These are phyloP conservation scores for Muscidifurax raptorellus DNA, from an alignment of 1,140 invertebrate species.

Conservation along the genomic window DNA sequence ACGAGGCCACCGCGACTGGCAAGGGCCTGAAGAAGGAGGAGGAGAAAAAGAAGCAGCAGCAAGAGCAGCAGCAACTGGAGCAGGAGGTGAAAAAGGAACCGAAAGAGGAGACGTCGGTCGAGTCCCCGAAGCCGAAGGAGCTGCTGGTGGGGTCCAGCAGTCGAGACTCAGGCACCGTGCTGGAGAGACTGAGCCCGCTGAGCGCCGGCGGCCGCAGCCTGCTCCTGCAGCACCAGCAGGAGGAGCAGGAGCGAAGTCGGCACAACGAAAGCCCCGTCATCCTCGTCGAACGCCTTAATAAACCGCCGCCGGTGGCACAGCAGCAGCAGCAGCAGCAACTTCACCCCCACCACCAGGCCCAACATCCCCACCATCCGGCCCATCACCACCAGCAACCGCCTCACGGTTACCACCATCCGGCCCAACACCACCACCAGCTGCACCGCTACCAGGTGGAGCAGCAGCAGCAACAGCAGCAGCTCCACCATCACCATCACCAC, in stretches of 20 bases:
- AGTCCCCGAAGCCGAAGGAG: constrained; percentile 44
- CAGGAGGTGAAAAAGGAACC: not conserved
- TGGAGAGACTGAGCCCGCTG: constrained; percentile 74
- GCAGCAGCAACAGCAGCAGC: not conserved
- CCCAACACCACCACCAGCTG: constrained; percentile 50
- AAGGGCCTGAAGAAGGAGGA: constrained; percentile 6
- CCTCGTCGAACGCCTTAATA: constrained; percentile 72
- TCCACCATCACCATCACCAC: constrained; percentile 38
- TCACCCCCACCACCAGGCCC: constrained; percentile 42
- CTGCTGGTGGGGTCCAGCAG: constrained; percentile 61
- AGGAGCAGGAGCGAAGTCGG: constrained; percentile 71
- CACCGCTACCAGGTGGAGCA: constrained; percentile 17
- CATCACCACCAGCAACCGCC: constrained; percentile 53
- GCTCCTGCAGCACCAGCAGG: constrained; percentile 68
- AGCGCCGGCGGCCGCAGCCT: constrained; percentile 68
- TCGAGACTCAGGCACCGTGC: constrained; percentile 71
- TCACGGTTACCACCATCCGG: constrained; percentile 50
- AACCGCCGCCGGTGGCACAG: constrained; percentile 62
- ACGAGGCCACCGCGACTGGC: not conserved
- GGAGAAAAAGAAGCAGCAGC: not conserved
- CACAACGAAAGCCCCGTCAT: constrained; percentile 74
- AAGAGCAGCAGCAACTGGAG: not conserved
- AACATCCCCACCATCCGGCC: constrained; percentile 56
- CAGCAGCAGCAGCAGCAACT: constrained; percentile 58
- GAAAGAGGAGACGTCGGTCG: constrained; percentile 43